phyloP scores from a whole-genome alignment of 2,797 vertebrate species.

The Pangasius djambal region DNA sequence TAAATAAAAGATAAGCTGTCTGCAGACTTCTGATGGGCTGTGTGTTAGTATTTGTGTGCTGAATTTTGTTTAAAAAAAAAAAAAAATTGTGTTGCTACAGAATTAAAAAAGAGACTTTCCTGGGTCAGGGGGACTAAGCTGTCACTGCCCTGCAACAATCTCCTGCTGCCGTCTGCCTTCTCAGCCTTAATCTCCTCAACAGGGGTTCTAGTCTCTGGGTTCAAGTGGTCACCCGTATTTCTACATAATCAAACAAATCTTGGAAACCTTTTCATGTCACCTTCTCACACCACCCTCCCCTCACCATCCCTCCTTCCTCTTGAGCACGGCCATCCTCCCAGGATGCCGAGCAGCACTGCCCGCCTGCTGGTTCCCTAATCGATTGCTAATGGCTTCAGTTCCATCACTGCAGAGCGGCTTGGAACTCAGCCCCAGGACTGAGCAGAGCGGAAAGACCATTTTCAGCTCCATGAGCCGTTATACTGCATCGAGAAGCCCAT shows the following conservation, averaged over 20 bases:
- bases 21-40: neutral
- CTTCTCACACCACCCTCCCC: neutral
- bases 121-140: conserved; percentile 1
- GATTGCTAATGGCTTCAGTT: conserved; percentile 85
- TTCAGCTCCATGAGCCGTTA: conserved; percentile 82
- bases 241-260: conserved; percentile 73
- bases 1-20: neutral
- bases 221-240: conserved; percentile 65
- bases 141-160: neutral
- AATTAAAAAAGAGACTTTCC: neutral
- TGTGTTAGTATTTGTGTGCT: neutral
- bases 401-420: conserved; percentile 77
- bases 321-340: conserved; percentile 51
- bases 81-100: neutral
- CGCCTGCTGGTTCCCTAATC: conserved; percentile 82
- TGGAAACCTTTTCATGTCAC: conserved; percentile 44
- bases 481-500: conserved; percentile 80
- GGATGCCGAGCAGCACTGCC: conserved; percentile 67
- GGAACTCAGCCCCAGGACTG: conserved; percentile 80
- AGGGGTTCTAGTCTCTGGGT: conserved; percentile 56
- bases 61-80: neutral
- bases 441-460: conserved; percentile 83
- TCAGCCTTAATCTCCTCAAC: conserved; percentile 62
- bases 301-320: conserved; percentile 48
- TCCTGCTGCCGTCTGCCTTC: conserved; percentile 33